These are phyloP conservation scores for Amphiprion ocellaris DNA, from an alignment of 2,113 vertebrate species.

Conservation along the genomic window DNA sequence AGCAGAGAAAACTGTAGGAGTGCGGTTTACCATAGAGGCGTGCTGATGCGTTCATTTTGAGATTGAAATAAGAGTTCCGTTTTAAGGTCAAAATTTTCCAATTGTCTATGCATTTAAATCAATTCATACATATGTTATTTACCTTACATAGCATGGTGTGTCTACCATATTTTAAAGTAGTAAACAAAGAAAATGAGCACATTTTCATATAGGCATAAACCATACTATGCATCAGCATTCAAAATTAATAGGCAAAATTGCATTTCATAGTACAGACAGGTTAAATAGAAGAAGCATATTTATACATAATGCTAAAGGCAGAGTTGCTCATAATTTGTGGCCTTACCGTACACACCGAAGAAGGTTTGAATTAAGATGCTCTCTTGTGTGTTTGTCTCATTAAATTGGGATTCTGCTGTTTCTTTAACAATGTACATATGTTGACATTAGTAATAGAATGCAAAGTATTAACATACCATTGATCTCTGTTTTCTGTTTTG, in stretches of 20 bases:
- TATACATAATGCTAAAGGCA: conserved; percentile 3
- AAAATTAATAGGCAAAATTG: not conserved
- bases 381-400: not conserved
- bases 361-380: not conserved
- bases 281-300: not conserved
- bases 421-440: conserved; percentile 1
- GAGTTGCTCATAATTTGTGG: not conserved
- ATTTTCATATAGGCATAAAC: not conserved
- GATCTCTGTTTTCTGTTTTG: not conserved
- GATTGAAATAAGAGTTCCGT: conserved; percentile 15
- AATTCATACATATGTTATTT: not conserved
- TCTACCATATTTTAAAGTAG: not conserved
- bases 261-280: not conserved
- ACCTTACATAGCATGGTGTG: not conserved
- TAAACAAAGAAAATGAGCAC: not conserved
- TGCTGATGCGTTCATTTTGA: conserved; percentile 26
- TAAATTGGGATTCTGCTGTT: not conserved
- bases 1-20: conserved; percentile 16
- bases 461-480: not conserved
- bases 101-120: conserved; percentile 15
- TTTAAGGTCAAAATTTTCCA: conserved; percentile 6
- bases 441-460: not conserved
- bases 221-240: not conserved
- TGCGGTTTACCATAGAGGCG: not conserved
- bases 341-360: not conserved